Conservation (phyloP, 2,797 vertebrate genomes). For the Eptatretus atami region DNA sequence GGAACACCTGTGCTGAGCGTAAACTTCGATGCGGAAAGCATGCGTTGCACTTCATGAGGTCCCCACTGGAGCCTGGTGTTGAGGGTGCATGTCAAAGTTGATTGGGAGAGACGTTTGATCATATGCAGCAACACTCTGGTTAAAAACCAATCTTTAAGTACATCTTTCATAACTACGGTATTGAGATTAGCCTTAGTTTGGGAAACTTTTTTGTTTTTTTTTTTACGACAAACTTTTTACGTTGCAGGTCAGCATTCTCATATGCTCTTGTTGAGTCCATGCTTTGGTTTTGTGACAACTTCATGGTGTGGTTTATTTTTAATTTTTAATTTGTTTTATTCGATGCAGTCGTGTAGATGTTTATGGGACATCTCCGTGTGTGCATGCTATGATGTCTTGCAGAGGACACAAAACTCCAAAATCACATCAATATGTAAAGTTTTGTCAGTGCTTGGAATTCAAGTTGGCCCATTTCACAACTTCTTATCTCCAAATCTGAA, state of each 20-base stretch:
- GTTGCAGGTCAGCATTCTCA: slow-evolving; percentile 54
- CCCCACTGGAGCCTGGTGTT: slow-evolving; percentile 26
- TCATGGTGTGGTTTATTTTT: slow-evolving; percentile 40
- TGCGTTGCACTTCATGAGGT: slow-evolving; percentile 39
- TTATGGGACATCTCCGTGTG: too few relatives aligned
- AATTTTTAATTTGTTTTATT: background rate
- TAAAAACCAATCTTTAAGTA: slow-evolving; percentile 12
- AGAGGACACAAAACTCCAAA: too few relatives aligned
- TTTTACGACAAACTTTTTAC: background rate
- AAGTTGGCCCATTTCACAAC: too few relatives aligned
- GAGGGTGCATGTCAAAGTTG: slow-evolving; percentile 32
- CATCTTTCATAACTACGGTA: background rate
- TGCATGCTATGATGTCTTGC: too few relatives aligned
- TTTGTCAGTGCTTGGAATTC: too few relatives aligned
- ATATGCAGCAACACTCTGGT: slow-evolving; percentile 97
- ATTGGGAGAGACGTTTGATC: slow-evolving; percentile 88
- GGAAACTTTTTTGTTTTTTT: background rate
- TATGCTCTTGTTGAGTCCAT: slow-evolving; percentile 49
- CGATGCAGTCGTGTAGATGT: background rate
- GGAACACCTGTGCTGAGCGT: slow-evolving; percentile 39
- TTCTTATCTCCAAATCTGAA: too few relatives aligned
- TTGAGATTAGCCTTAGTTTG: background rate
- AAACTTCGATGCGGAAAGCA: slow-evolving; percentile 31
- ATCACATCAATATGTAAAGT: too few relatives aligned
- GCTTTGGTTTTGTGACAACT: slow-evolving; percentile 66